Evolutionary conservation across 2,113 vertebrate genomes (phyloP), one percentile per base, ranked within the genome.

Genomic region (Gallinago undulata): DNA sequence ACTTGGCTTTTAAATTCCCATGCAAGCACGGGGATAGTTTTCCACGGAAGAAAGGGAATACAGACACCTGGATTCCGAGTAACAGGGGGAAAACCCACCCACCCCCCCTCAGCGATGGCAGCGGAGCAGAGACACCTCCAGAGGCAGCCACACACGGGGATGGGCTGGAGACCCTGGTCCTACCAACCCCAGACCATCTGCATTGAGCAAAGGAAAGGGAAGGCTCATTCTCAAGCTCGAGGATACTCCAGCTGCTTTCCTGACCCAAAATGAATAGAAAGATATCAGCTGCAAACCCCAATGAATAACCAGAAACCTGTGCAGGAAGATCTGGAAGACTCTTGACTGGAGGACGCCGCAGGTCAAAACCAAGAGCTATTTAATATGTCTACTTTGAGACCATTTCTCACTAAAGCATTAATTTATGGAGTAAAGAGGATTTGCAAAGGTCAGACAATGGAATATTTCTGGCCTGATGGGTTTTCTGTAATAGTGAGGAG

Each of bases 81-180:
- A 13, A 28, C 0, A 0, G 15, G 7, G 19, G 19, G 6, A 7
- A 3, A 17, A 4, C 4, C 12, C 37, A 13, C 3, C 12, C 35
- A 10, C 76, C 18, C 3, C n/a, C 0, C 17, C 70, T 19, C 35
- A 1, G 0, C 0, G 7, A 19, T 0, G 5, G 70, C 39, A 10
- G 22, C 4, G 1, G 23, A 66, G 13, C 18, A 6, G 60, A 30
- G 37, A 27, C 3, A 1, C 33, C 35, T 72, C 37, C 10, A 8
- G 1, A 39, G n/a, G 47, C 24, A n/a, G 39, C 31, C 39, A 4
- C 13, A 1, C 6, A 0, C 0, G 13, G 16, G 13, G 0, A 13
- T 0, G 2, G 72, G 59, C 56, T 56, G 43, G 37, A 13, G 4
- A 21, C 23, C 39, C 37, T 2, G 7, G 50, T 57, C 47, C 37